Evolutionary conservation across 2,797 vertebrate species (phyloP), one percentile per base, ranked within the genome.

Genomic region (Peromyscus aztecus): DNA sequence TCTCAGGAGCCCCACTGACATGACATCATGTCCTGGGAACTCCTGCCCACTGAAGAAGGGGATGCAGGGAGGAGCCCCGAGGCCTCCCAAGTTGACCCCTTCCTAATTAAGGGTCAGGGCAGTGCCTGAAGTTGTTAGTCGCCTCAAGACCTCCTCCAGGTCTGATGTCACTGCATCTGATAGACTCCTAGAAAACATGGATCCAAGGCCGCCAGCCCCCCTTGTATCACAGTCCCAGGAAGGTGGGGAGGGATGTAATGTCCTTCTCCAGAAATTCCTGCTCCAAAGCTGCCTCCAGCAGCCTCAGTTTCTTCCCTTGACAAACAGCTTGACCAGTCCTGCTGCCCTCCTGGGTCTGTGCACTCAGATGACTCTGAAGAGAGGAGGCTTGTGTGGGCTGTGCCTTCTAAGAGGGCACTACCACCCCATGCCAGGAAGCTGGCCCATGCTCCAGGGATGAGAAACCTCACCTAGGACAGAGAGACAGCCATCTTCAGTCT

Each of bases 221-320:
- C 0, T 31, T 8, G 11, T 6, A 8, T 81, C 86, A 67, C 23
- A 63, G 59, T 24, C 59, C 29, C 24, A 16, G 10, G 88, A 10
- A 17, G 34, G 6, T 43, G 34, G 89, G 46, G 27, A 88, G 34
- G 77, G 34, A 40, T 65, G 57, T 93, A 43, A 59, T 11, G 11
- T 80, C 43, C 65, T 67, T 84, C 52, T 61, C n/a, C n/a, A 73
- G 63, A 80, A 89, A 57, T 61, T 93, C 29, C 77, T 24, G 57
- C 9, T 46, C 12, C 8, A 65, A 81, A 49, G 29, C 17, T 77
- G 40, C 37, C 52, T 71, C 78, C 17, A 29, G 37, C 21, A 82
- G 89, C 85, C 49, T 73, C 71, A 21, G 61, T 93, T 89, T 86
- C 61, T 91, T 91, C 27, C n/a, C 76, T 65, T 71, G 3, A 94